Percentiles rank a stretch among this genome's conserved stretches.
These are phyloP conservation scores for Oplegnathus fasciatus DNA, from an alignment of 2,113 vertebrate genomes.

Conservation along the genomic window DNA sequence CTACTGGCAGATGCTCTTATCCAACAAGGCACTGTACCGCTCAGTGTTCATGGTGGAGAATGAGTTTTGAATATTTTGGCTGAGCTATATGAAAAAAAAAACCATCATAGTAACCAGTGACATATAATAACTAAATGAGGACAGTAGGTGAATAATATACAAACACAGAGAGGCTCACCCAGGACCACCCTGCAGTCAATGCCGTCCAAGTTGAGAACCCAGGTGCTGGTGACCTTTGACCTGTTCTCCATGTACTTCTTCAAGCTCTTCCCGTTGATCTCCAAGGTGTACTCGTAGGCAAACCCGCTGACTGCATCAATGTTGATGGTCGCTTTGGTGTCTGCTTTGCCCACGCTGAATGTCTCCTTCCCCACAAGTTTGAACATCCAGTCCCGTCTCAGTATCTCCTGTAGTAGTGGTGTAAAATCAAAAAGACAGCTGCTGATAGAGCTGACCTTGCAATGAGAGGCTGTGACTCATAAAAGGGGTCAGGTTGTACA, in stretches of 20 bases:
- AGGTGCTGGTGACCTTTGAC: slow-evolving; percentile 96
- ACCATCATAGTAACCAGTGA: not conserved
- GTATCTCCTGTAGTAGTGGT: slow-evolving; percentile 85
- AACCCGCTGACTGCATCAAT: slow-evolving; percentile 96
- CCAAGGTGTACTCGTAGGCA: slow-evolving; percentile 97
- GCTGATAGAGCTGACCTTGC: not conserved
- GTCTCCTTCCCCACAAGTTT: slow-evolving; percentile 98
- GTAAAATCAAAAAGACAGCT: not conserved
- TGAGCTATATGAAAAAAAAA: not conserved
- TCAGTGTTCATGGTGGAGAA: not conserved
- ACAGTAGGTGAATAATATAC: not conserved
- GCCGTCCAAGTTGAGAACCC: slow-evolving; percentile 92
- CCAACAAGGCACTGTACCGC: too few relatives aligned
- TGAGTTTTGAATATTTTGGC: not conserved
- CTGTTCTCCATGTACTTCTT: slow-evolving; percentile 97
- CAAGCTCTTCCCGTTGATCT: slow-evolving; percentile 97
- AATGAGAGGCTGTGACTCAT: not conserved
- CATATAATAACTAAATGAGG: not conserved
- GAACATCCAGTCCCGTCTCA: slow-evolving; percentile 99
- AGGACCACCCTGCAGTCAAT: slow-evolving; percentile 93
- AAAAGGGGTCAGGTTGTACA: not conserved
- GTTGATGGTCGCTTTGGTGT: slow-evolving; percentile 96
- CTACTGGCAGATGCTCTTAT: not conserved
- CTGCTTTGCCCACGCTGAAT: slow-evolving; percentile 90
- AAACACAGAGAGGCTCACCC: slow-evolving; percentile 83